A percentile compares a stretch with the other conserved stretches of the same genome.
phyloP scores from a whole-genome alignment of 2,113 vertebrate species.

The Seriola rivoliana region DNA sequence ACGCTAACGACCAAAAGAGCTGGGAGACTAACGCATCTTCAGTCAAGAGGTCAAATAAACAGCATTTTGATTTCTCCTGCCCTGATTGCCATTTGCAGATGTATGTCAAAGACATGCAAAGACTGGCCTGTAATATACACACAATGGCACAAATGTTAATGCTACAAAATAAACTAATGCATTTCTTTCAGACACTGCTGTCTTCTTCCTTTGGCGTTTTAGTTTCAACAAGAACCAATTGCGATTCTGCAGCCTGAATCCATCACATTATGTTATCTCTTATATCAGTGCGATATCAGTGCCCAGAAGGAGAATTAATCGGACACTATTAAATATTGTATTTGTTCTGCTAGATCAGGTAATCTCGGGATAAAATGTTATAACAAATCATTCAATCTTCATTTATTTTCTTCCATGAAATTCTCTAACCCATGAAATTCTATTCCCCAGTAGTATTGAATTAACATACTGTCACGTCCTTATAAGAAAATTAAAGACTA shows the following conservation, averaged over 20 bases:
- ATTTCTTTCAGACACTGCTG: slow-evolving; percentile 21
- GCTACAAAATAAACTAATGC: background rate
- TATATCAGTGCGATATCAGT: slow-evolving; percentile 44
- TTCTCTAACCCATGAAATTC: slow-evolving; percentile 48
- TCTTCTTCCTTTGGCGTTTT: slow-evolving; percentile 35
- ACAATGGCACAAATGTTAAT: background rate
- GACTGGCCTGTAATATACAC: background rate
- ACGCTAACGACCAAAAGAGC: slow-evolving; percentile 38
- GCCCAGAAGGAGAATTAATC: slow-evolving; percentile 46
- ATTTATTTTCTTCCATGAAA: slow-evolving; percentile 56
- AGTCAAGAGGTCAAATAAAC: slow-evolving; percentile 36
- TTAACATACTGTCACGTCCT: slow-evolving; percentile 4
- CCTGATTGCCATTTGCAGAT: too few species aligned
- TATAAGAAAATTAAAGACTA: slow-evolving; percentile 47
- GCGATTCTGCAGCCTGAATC: slow-evolving; percentile 7
- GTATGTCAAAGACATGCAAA: background rate
- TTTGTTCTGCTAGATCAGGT: slow-evolving; percentile 66
- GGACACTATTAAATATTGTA: slow-evolving; percentile 64
- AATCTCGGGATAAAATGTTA: slow-evolving; percentile 64
- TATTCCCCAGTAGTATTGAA: slow-evolving; percentile 35
- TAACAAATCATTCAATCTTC: slow-evolving; percentile 60
- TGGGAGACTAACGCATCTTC: background rate
- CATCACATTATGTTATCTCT: slow-evolving; percentile 44
- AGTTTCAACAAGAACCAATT: slow-evolving; percentile 39
- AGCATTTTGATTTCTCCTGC: background rate